Evolutionary conservation across 2,113 vertebrate species (phyloP).

Genomic region (Numida meleagris): DNA sequence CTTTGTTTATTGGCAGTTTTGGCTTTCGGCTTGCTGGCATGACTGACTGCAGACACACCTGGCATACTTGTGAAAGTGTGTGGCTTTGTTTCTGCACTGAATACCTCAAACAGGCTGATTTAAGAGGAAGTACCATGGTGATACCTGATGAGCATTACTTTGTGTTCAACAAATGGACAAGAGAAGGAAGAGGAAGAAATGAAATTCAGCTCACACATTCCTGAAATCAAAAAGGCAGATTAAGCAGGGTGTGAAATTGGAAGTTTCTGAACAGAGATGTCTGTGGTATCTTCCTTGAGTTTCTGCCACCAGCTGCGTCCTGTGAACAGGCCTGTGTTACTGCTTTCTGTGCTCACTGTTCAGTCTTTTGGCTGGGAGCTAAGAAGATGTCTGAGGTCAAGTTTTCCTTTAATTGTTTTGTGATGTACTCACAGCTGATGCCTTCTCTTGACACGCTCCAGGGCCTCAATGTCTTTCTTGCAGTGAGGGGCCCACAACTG

Average conservation of each 20-base stretch:
- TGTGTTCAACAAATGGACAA: neutral
- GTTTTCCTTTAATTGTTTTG: neutral
- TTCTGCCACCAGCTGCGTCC: neutral
- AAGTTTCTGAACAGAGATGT: neutral
- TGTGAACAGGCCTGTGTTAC: rapidly evolving
- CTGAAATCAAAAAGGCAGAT: neutral
- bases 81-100: neutral
- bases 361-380: neutral
- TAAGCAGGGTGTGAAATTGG: neutral
- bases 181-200: neutral
- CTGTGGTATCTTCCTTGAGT: neutral
- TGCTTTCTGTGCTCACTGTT: neutral
- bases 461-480: too few relatives aligned
- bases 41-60: neutral
- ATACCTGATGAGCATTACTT: neutral
- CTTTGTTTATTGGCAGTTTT: neutral
- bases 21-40: neutral
- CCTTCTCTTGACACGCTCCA: too few relatives aligned
- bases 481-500: too few relatives aligned
- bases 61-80: neutral
- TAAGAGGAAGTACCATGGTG: neutral
- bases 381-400: neutral
- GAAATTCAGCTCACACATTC: neutral
- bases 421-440: neutral
- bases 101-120: neutral